Evolutionary conservation across 2,797 vertebrate species (phyloP).

Genomic region (Bufotes viridis): DNA sequence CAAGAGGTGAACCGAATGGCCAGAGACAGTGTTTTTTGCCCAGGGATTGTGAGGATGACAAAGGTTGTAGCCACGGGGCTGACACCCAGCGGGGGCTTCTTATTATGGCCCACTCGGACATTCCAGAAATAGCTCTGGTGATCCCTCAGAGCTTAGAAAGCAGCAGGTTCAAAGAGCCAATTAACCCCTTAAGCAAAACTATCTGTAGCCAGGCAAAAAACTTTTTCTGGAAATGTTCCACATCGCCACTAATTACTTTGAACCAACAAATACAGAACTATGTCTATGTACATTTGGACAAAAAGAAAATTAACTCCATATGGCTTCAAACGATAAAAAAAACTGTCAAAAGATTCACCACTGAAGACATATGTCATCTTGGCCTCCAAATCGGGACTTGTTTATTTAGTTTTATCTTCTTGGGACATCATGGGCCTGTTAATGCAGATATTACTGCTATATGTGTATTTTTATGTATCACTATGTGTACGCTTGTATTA

Average conservation of each 20-base stretch:
- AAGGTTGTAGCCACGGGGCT: slow-evolving; percentile 48
- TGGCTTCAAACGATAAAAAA: slow-evolving; percentile 16
- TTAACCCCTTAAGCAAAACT: slow-evolving; percentile 57
- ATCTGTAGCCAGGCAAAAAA: background rate
- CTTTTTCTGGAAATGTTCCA: slow-evolving; percentile 11
- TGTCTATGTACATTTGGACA: slow-evolving; percentile 6
- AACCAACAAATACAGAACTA: slow-evolving; percentile 29
- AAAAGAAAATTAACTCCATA: slow-evolving; percentile 28
- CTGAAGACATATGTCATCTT: background rate
- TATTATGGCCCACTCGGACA: slow-evolving; percentile 48
- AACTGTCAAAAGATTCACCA: background rate
- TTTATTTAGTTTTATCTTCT: slow-evolving; percentile 1
- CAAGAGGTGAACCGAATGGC: slow-evolving; percentile 1
- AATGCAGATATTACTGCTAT: background rate
- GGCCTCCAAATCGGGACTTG: too few species aligned
- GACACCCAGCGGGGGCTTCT: slow-evolving; percentile 52
- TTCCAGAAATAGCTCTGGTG: slow-evolving; percentile 55
- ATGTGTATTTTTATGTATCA: background rate
- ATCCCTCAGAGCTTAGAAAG: slow-evolving; percentile 48
- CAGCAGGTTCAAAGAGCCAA: slow-evolving; percentile 55
- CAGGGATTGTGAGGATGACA: slow-evolving; percentile 45
- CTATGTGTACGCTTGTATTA: background rate
- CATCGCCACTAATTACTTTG: slow-evolving; percentile 3
- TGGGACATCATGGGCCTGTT: background rate
- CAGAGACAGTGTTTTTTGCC: slow-evolving; percentile 35